These are phyloP conservation scores for Lydus trimaculatus DNA, from an alignment of 2,888 invertebrate genomes.

Conservation along the genomic window DNA sequence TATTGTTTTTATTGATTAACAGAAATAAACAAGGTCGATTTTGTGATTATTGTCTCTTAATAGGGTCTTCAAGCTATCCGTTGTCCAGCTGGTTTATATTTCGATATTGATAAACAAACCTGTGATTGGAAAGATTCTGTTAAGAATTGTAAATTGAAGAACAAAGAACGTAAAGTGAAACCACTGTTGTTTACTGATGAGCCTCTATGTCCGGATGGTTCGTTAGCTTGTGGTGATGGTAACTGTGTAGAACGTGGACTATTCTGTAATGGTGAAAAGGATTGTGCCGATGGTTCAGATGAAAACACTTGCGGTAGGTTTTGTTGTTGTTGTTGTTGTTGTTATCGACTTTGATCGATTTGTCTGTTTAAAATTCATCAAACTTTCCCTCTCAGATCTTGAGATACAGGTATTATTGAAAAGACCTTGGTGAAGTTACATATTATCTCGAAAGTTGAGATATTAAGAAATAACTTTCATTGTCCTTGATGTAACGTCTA, in stretches of 20 bases:
- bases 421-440: conserved; percentile 48
- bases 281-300: conserved; percentile 88
- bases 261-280: conserved; percentile 93
- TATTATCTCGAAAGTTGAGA: conserved; percentile 51
- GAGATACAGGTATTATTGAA: conserved; percentile 39
- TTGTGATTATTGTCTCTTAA: conserved; percentile 39
- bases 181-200: conserved; percentile 89
- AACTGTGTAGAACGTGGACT: conserved; percentile 87
- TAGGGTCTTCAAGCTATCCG: conserved; percentile 92
- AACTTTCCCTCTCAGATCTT: conserved; percentile 48
- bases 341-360: background rate
- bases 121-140: conserved; percentile 95
- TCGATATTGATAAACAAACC: conserved; percentile 94
- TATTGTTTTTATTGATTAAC: background rate
- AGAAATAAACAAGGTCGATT: conserved; percentile 12
- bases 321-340: conserved; percentile 5
- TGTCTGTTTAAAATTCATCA: background rate
- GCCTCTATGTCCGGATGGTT: conserved; percentile 87
- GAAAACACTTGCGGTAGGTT: conserved; percentile 89
- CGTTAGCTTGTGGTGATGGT: conserved; percentile 86
- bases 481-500: conserved; percentile 53
- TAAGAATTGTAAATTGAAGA: conserved; percentile 91
- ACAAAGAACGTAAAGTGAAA: conserved; percentile 87
- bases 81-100: conserved; percentile 90
- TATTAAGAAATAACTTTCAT: conserved; percentile 56